Percentiles rank a stretch among this genome's conserved stretches.
These are phyloP conservation scores for Australoheros scitulus DNA, from an alignment of 2,113 vertebrate genomes.

Conservation along the genomic window DNA sequence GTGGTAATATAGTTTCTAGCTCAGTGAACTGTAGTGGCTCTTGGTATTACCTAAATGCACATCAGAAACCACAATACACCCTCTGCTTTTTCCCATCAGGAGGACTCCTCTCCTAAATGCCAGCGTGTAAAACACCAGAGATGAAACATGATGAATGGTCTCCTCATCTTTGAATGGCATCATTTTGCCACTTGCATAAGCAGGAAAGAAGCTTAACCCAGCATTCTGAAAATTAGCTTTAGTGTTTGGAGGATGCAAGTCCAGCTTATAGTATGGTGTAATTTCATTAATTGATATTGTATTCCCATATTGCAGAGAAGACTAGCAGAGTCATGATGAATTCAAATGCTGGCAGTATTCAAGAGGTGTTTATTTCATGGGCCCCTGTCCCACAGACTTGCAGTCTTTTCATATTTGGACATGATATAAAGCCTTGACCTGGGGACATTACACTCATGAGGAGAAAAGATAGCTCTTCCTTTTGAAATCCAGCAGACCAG, in stretches of 20 bases:
- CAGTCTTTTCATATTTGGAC: constrained; percentile 68
- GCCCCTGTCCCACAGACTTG: constrained; percentile 48
- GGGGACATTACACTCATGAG: constrained; percentile 55
- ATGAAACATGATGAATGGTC: constrained; percentile 61
- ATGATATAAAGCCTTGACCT: constrained; percentile 71
- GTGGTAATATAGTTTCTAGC: constrained; percentile 46
- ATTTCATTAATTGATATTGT: constrained; percentile 61
- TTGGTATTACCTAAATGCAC: constrained; percentile 34
- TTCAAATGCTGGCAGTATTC: constrained; percentile 60
- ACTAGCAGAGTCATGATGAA: constrained; percentile 50
- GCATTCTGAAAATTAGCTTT: constrained; percentile 62
- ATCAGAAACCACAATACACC: constrained; percentile 27
- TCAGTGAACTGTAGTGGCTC: constrained; percentile 53
- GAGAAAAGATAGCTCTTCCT: constrained; percentile 65
- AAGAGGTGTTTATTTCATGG: constrained; percentile 73
- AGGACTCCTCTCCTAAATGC: constrained; percentile 9
- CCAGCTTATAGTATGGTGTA: constrained; percentile 12
- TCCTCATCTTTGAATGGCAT: constrained; percentile 29
- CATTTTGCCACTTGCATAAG: constrained; percentile 55
- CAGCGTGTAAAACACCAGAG: not conserved
- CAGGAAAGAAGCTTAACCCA: constrained; percentile 64
- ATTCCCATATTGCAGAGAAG: not conserved
- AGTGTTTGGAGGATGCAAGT: constrained; percentile 37
- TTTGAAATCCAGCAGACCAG: constrained; percentile 78
- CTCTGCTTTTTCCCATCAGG: not conserved